Percentiles rank a stretch among this genome's conserved stretches.
Conservation (phyloP, 1,140 invertebrate genomes). For the Heliconius nattereri region DNA sequence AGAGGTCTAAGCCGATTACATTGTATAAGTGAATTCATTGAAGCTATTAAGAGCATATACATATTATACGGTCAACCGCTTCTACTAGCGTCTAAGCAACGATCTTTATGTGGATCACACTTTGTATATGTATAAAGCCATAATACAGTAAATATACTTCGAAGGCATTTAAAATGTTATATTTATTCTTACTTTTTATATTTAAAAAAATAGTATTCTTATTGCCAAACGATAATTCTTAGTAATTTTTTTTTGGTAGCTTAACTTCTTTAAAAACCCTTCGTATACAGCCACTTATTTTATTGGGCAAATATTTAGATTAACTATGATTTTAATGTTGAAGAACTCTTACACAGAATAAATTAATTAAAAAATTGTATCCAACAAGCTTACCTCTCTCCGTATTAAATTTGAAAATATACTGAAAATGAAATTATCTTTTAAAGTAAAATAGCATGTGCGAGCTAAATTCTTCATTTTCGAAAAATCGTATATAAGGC, state of each 20-base stretch:
- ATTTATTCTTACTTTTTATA: too few species aligned
- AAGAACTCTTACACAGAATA: too few species aligned
- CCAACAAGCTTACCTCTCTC: not conserved
- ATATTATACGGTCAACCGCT: not conserved
- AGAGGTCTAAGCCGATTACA: conserved; percentile 5
- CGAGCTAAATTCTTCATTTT: not conserved
- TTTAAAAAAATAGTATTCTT: too few species aligned
- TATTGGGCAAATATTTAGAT: too few species aligned
- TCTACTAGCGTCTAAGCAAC: not conserved
- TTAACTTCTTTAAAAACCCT: too few species aligned
- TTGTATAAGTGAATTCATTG: conserved; percentile 4
- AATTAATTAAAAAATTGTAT: too few species aligned
- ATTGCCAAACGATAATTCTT: too few species aligned
- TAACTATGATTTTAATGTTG: too few species aligned
- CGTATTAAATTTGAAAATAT: not conserved
- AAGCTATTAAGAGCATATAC: not conserved
- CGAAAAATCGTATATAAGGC: not conserved
- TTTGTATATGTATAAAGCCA: not conserved
- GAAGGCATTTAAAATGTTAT: too few species aligned
- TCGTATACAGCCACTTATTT: too few species aligned
- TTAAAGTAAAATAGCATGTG: conserved; percentile 5
- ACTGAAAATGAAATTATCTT: not conserved
- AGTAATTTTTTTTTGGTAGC: too few species aligned
- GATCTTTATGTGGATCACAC: not conserved
- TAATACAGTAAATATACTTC: not conserved